Evolutionary conservation across 2,888 invertebrate species (phyloP).

Genomic region (Hyles lineata): DNA sequence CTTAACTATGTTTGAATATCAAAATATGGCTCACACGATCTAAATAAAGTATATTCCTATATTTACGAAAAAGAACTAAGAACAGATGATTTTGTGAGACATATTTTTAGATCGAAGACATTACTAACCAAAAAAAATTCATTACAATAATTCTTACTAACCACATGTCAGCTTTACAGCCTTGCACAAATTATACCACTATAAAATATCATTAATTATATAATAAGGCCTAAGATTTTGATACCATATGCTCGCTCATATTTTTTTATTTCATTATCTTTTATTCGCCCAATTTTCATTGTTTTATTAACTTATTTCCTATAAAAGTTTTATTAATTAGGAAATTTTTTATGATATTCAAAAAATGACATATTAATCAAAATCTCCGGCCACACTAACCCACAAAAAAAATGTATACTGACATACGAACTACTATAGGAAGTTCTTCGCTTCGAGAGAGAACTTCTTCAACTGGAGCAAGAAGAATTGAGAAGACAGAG

Average conservation of each 20-base stretch:
- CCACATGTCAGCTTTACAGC: conserved; percentile 5
- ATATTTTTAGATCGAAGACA: not conserved
- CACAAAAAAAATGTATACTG: conserved; percentile 1
- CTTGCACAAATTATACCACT: conserved; percentile 4
- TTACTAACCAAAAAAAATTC: not conserved
- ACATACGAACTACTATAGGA: conserved; percentile 72
- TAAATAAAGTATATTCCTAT: not conserved
- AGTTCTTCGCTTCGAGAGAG: conserved; percentile 91
- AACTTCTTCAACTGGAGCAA: conserved; percentile 90
- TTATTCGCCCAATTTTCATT: not conserved
- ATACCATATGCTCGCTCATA: not conserved
- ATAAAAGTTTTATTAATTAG: not conserved
- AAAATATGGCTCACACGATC: not conserved
- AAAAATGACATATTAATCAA: not conserved
- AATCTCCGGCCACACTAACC: not conserved
- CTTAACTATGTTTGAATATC: not conserved
- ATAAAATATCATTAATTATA: conserved; percentile 10
- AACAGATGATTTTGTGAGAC: too few species aligned
- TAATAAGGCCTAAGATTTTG: not conserved
- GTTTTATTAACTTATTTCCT: not conserved
- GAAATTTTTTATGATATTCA: too few species aligned
- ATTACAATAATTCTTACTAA: conserved; percentile 10
- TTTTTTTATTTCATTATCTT: not conserved
- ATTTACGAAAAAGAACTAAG: too few species aligned
- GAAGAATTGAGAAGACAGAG: conserved; percentile 91